A percentile compares a stretch with the other conserved stretches of the same genome.
Conservation (phyloP, 2,888 invertebrate species). For the Mesoligia furuncula region DNA sequence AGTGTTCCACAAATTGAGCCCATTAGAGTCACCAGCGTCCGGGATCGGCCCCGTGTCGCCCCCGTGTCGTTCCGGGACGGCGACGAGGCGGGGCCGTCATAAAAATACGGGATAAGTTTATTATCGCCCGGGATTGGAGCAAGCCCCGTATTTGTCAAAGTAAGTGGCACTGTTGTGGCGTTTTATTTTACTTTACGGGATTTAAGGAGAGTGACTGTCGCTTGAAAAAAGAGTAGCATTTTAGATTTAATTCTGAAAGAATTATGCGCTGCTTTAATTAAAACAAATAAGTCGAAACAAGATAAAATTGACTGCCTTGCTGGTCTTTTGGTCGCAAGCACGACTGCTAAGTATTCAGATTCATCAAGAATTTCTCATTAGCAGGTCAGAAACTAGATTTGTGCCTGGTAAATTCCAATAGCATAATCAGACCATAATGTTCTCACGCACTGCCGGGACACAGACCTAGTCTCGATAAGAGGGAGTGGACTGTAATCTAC, state of each 20-base stretch:
- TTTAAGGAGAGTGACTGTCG: slow-evolving; percentile 48
- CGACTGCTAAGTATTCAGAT: background rate
- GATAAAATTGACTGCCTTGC: background rate
- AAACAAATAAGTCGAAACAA: slow-evolving; percentile 1
- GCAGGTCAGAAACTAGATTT: background rate
- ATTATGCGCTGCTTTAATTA: slow-evolving; percentile 24
- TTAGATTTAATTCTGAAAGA: slow-evolving; percentile 22
- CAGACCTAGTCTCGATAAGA: no score
- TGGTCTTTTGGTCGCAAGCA: background rate
- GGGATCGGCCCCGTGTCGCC: slow-evolving; percentile 49
- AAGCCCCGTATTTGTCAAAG: slow-evolving; percentile 60
- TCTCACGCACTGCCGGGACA: no score
- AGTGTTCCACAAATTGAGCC: slow-evolving; percentile 57
- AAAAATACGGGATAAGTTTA: slow-evolving; percentile 60
- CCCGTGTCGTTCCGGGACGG: slow-evolving; percentile 44
- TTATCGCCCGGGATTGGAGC: slow-evolving; percentile 61
- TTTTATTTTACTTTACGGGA: slow-evolving; percentile 54
- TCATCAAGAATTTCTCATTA: background rate
- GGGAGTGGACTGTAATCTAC: no score
- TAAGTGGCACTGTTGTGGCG: slow-evolving; percentile 59
- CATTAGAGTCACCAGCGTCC: slow-evolving; percentile 50
- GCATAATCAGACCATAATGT: no score
- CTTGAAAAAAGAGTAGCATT: slow-evolving; percentile 7
- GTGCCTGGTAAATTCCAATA: background rate
- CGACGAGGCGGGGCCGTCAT: slow-evolving; percentile 53